These are phyloP conservation scores for Drosophila kanekoi DNA, from an alignment of 2,888 invertebrate species.

Conservation along the genomic window DNA sequence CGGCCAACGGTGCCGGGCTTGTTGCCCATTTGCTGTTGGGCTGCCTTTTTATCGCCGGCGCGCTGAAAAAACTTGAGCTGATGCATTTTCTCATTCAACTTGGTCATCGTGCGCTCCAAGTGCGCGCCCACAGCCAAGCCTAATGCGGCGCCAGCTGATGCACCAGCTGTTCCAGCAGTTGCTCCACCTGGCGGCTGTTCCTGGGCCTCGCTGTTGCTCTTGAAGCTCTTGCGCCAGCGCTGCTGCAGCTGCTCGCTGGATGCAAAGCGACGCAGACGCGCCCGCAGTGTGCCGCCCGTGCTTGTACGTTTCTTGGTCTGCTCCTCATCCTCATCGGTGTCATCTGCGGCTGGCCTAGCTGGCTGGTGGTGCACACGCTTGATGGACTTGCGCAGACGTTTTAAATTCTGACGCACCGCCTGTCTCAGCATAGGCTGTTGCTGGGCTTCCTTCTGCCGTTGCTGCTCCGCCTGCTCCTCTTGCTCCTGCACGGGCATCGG, in stretches of 20 bases:
- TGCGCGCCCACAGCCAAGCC: slow-evolving; percentile 39
- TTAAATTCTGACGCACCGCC: slow-evolving; percentile 74
- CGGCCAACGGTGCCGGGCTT: slow-evolving; percentile 51
- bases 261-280: slow-evolving; percentile 73
- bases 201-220: slow-evolving; percentile 10
- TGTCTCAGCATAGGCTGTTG: slow-evolving; percentile 42
- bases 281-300: slow-evolving; percentile 52
- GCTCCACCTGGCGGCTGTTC: slow-evolving; percentile 64
- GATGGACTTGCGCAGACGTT: slow-evolving; percentile 77
- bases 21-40: slow-evolving; percentile 9
- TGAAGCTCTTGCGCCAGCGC: slow-evolving; percentile 81
- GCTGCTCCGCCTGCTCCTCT: slow-evolving; percentile 4
- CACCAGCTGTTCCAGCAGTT: slow-evolving; percentile 34
- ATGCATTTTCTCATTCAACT: slow-evolving; percentile 79
- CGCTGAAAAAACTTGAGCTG: slow-evolving; percentile 74
- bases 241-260: slow-evolving; percentile 72
- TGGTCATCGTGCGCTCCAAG: slow-evolving; percentile 73
- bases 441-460: background rate
- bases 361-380: slow-evolving; percentile 58
- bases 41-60: background rate
- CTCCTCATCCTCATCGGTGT: slow-evolving; percentile 35
- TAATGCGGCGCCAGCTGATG: slow-evolving; percentile 20
- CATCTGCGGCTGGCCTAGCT: slow-evolving; percentile 22
- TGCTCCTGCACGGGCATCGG: slow-evolving; percentile 45
- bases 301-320: slow-evolving; percentile 13